A percentile compares a stretch with the other conserved stretches of the same genome.
Conservation (phyloP, 1,140 invertebrate genomes). For the Temnothorax curvispinosus region DNA sequence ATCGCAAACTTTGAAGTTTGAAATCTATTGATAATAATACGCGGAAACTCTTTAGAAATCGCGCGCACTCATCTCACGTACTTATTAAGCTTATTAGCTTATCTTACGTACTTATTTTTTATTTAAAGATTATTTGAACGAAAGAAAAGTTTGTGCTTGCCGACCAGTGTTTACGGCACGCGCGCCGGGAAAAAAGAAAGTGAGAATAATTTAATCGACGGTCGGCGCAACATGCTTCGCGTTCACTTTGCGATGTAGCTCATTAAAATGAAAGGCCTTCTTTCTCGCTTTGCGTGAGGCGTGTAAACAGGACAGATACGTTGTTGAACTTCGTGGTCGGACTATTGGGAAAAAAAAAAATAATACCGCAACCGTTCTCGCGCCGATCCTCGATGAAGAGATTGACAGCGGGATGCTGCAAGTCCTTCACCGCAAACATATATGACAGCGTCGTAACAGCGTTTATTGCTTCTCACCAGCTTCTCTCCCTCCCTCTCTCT, state of each 20-base stretch:
- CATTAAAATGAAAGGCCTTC: slow-evolving; percentile 59
- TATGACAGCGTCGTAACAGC: neutral
- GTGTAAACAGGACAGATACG: slow-evolving; percentile 24
- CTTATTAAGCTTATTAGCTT: neutral
- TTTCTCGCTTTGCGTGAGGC: neutral
- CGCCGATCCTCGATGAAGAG: slow-evolving; percentile 21
- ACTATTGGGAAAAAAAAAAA: neutral
- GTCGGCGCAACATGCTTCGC: neutral
- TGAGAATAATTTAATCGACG: neutral
- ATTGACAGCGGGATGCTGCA: slow-evolving; percentile 1
- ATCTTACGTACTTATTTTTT: neutral
- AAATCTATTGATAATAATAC: neutral
- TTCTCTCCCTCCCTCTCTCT: neutral
- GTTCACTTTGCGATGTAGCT: neutral
- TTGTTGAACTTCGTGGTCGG: slow-evolving; percentile 55
- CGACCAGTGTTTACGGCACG: neutral
- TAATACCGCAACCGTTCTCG: neutral
- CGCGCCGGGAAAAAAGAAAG: slow-evolving; percentile 1
- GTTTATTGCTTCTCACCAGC: neutral
- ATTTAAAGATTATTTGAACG: neutral
- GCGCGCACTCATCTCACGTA: neutral
- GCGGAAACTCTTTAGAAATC: neutral
- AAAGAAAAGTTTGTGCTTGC: neutral
- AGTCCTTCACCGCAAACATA: slow-evolving; percentile 4
- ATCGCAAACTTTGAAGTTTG: no score